Base-by-base conservation (phyloP, 1,140 invertebrate genomes). In the Drosophila kurseongensis region DNA sequence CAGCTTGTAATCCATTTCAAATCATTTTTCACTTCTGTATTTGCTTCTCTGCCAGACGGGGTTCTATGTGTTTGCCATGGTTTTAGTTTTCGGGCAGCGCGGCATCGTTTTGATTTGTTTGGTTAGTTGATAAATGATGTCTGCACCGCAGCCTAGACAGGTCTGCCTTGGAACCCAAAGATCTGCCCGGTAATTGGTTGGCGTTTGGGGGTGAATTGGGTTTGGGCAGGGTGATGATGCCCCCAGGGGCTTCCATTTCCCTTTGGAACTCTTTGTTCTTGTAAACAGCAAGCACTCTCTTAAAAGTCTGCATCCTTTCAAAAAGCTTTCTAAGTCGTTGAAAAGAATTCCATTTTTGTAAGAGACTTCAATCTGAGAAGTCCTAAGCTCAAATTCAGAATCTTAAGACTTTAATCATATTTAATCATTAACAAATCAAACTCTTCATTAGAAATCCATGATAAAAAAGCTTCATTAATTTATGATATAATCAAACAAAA, bases 1-100 rank as follows among this genome's bases (percentile, higher is more conserved):
- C 82, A 86, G 78, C 82, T 79, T 88, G 83, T 86, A 86, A 86
- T 86, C 83, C 84, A 82, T 89, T 86, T 80, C 83, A 88, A 86
- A 88, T 83, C 83, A 86, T 86, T 86, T 86, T 86, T 86, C 83
- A 86, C 83, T 86, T 78, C 68, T 86, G 79, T 71, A 77, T 88
- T 83, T 88, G 72, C 67, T 16, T 38, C 55, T 50, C n/a, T 38
- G 32, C 14, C 40, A 51, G 27, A 47, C 45, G 38, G 54, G 42
- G 41, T 56, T 55, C 63, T 38, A 50, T 69, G 56, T 76, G 75
- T 76, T 78, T 78, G 73, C 75, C 56, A 62, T 78, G 75, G 75
- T 78, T 77, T 69, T 82, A 71, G 75, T 78, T 77, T 69, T 61
- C 51, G 66, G 74, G 66, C 67, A 55, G 48, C 65, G 75, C 65